Conservation (phyloP, 2,113 vertebrate genomes). For the Egretta garzetta region DNA sequence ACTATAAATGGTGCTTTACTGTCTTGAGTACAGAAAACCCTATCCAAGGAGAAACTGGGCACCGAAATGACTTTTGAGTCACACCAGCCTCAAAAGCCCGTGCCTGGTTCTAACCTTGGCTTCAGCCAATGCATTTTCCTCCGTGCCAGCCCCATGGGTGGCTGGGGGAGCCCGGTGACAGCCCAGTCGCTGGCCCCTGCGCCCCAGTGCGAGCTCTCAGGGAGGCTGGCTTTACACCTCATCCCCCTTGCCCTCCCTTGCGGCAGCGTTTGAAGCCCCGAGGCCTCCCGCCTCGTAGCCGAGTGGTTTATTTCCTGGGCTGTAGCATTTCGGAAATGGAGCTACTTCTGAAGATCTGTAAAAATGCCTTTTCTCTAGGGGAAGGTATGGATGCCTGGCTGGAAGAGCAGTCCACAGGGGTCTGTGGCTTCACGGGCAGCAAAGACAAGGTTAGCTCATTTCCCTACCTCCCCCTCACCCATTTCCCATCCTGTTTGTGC, state of each 20-base stretch:
- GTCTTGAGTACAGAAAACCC: not conserved
- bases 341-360: not conserved
- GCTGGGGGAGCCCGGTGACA: accelerated
- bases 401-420: not conserved
- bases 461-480: accelerated
- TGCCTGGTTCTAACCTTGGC: too few relatives aligned
- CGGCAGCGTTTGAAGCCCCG: not conserved
- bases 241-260: not conserved
- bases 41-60: not conserved
- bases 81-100: not conserved
- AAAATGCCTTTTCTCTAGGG: accelerated
- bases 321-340: not conserved
- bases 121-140: not conserved
- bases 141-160: accelerated
- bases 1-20: not conserved
- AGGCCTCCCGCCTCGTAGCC: not conserved
- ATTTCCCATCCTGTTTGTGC: not conserved
- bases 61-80: not conserved
- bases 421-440: not conserved
- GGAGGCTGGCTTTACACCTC: not conserved
- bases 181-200: accelerated
- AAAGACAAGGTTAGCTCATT: not conserved
- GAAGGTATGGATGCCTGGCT: accelerated
- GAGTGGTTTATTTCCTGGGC: not conserved
- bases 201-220: accelerated